Conservation (phyloP, 2,888 invertebrate genomes). For the Anorthoa munda region DNA sequence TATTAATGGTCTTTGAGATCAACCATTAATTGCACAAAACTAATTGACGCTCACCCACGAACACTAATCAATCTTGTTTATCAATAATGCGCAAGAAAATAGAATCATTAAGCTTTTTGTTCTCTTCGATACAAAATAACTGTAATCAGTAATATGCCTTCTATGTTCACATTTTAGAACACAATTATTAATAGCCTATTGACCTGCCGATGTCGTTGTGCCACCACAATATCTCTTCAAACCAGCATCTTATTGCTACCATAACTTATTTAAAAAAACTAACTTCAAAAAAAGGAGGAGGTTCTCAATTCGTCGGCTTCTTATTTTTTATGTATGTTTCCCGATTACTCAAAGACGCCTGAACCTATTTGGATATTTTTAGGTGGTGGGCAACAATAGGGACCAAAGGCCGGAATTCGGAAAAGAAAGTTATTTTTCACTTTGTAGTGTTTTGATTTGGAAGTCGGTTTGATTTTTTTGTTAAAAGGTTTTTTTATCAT, state of each 20-base stretch:
- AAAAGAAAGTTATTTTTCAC: too few species aligned
- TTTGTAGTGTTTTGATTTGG: too few species aligned
- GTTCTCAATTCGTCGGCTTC: too few species aligned
- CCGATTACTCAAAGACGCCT: too few species aligned
- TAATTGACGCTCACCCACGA: slow-evolving; percentile 47
- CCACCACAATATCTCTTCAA: not conserved
- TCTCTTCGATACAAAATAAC: slow-evolving; percentile 17
- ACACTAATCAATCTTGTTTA: slow-evolving; percentile 54
- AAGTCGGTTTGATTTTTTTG: too few species aligned
- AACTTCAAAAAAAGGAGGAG: too few species aligned
- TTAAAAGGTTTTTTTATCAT: too few species aligned
- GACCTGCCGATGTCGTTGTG: slow-evolving; percentile 4
- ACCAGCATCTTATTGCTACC: not conserved
- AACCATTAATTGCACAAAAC: slow-evolving; percentile 35
- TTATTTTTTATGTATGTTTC: too few species aligned
- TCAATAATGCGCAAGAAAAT: slow-evolving; percentile 57
- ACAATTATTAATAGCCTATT: slow-evolving; percentile 14
- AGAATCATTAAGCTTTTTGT: slow-evolving; percentile 57
- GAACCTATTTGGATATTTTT: too few species aligned
- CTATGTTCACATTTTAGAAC: slow-evolving; percentile 6
- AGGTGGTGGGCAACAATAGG: too few species aligned
- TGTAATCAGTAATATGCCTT: slow-evolving; percentile 34
- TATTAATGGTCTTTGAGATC: slow-evolving; percentile 1
- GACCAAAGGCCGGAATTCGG: too few species aligned
- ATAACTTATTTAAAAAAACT: too few species aligned